Conservation (phyloP, 2,113 vertebrate species). For the Peucedramus taeniatus region DNA sequence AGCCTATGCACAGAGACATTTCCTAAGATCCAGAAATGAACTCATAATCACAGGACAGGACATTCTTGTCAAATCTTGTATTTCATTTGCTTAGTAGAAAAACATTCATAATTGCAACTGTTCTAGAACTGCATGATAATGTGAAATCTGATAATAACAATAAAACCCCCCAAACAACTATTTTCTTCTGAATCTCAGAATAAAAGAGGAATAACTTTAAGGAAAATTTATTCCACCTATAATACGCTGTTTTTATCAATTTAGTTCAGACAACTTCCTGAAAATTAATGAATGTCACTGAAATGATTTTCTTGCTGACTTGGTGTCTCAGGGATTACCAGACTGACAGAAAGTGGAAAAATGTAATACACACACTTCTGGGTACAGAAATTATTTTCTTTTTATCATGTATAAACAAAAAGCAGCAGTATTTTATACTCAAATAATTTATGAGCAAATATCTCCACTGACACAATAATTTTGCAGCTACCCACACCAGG, state of each 20-base stretch:
- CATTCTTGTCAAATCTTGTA: neutral
- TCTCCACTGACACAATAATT: slow-evolving; percentile 34
- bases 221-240: slow-evolving; percentile 14
- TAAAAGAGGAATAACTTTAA: neutral
- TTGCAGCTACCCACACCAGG: neutral
- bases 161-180: neutral
- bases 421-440: neutral
- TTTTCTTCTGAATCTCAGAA: neutral
- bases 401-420: slow-evolving; percentile 56
- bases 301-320: slow-evolving; percentile 51
- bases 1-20: neutral
- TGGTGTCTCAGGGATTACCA: slow-evolving; percentile 4
- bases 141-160: neutral
- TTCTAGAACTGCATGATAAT: neutral
- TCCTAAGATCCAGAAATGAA: neutral
- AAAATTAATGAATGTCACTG: slow-evolving; percentile 56
- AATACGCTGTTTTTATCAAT: slow-evolving; percentile 27
- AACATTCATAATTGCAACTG: neutral
- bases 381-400: slow-evolving; percentile 23
- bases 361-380: neutral
- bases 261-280: slow-evolving; percentile 30
- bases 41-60: neutral
- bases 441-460: slow-evolving; percentile 35
- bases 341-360: slow-evolving; percentile 16
- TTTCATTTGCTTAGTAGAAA: neutral